Conservation (phyloP, 2,113 vertebrate genomes). For the Gobio gobio region DNA sequence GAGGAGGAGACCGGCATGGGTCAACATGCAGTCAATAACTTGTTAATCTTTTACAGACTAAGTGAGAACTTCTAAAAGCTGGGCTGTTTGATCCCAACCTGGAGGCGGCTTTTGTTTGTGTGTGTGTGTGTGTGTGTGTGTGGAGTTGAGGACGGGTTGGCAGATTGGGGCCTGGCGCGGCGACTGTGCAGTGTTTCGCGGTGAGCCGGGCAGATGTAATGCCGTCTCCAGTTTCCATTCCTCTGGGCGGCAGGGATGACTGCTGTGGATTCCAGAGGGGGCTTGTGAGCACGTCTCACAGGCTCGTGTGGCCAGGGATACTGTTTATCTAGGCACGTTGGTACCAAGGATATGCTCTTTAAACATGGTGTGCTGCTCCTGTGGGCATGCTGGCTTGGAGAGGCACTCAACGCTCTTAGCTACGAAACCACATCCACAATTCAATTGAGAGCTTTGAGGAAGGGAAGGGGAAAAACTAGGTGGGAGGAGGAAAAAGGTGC, state of each 20-base stretch:
- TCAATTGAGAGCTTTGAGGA: constrained; percentile 61
- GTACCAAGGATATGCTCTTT: constrained; percentile 49
- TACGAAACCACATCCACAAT: constrained; percentile 71
- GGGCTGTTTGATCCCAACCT: constrained; percentile 53
- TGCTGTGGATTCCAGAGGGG: constrained; percentile 50
- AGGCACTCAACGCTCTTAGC: constrained; percentile 50
- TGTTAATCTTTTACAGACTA: constrained; percentile 67
- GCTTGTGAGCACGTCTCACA: constrained; percentile 36
- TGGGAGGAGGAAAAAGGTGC: constrained; percentile 70
- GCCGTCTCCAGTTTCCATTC: constrained; percentile 37
- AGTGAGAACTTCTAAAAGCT: constrained; percentile 61
- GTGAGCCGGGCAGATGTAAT: constrained; percentile 11
- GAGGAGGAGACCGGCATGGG: constrained; percentile 51
- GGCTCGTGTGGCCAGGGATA: constrained; percentile 55
- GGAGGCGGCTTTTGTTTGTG: constrained; percentile 34
- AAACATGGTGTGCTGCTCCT: constrained; percentile 45
- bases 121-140: neutral
- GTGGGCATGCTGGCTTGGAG: constrained; percentile 38
- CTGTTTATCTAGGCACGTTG: constrained; percentile 59
- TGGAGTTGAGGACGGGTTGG: neutral
- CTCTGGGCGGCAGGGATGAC: constrained; percentile 45
- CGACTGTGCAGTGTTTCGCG: constrained; percentile 34
- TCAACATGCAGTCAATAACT: constrained; percentile 62
- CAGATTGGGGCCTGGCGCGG: constrained; percentile 10
- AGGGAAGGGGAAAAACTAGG: constrained; percentile 53